Percentiles rank a stretch among this genome's conserved stretches.
These are phyloP conservation scores for Magallana nippona DNA, from an alignment of 2,888 invertebrate species.

Conservation along the genomic window DNA sequence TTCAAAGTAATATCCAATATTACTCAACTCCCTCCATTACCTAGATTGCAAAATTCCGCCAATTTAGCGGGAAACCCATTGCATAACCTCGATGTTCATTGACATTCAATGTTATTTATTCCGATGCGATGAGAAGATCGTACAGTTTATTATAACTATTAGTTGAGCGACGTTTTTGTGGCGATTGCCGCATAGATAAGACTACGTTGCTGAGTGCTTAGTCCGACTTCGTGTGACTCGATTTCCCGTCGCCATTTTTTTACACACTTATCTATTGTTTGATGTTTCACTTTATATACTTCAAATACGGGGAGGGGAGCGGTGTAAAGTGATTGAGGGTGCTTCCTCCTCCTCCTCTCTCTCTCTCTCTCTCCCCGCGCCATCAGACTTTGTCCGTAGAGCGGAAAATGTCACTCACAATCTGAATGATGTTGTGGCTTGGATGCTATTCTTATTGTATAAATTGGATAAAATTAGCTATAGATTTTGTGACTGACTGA, in stretches of 20 bases:
- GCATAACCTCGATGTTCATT: constrained; percentile 6
- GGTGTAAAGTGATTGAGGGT: not conserved
- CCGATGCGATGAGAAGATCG: not conserved
- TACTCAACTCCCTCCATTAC: constrained; percentile 24
- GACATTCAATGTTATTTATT: not conserved
- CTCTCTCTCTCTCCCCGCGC: not conserved
- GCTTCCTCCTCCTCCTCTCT: constrained; percentile 9
- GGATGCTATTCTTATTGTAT: not conserved
- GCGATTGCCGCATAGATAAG: not conserved
- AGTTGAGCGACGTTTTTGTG: not conserved
- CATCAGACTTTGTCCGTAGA: not conserved
- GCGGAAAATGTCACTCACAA: not conserved
- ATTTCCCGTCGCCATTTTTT: not conserved
- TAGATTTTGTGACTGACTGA: too few relatives aligned
- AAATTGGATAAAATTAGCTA: not conserved
- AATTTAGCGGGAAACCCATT: not conserved
- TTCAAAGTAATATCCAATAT: constrained; percentile 33
- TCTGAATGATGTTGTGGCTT: too few relatives aligned
- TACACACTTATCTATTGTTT: constrained; percentile 11
- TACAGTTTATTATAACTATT: constrained; percentile 12
- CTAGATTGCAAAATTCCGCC: constrained; percentile 7
- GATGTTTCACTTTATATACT: constrained; percentile 33
- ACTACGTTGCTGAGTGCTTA: not conserved
- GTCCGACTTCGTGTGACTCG: not conserved
- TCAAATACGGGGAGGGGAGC: not conserved